Conservation (phyloP, 2,113 vertebrate genomes). For the Leucopsar rothschildi region DNA sequence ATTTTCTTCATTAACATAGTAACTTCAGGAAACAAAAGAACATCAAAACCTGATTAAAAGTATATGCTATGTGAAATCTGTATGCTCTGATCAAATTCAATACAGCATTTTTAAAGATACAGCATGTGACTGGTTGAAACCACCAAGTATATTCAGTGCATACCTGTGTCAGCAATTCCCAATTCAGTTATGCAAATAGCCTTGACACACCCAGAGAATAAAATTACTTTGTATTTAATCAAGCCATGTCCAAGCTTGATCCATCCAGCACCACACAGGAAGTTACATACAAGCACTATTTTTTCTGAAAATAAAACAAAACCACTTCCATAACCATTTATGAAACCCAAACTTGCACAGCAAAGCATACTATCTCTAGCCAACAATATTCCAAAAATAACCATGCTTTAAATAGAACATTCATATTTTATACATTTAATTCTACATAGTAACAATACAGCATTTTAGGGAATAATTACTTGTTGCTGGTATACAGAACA, state of each 20-base stretch:
- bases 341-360: neutral
- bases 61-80: neutral
- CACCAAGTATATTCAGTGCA: neutral
- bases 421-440: neutral
- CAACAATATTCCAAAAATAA: neutral
- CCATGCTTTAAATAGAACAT: neutral
- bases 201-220: neutral
- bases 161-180: neutral
- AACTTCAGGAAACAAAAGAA: neutral
- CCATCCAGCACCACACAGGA: neutral
- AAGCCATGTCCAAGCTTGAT: neutral
- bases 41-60: neutral
- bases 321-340: neutral
- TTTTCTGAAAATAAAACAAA: neutral
- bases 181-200: neutral
- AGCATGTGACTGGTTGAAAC: neutral
- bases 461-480: slow-evolving; percentile 77
- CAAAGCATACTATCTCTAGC: neutral
- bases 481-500: slow-evolving; percentile 93
- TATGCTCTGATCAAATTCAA: neutral
- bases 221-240: neutral
- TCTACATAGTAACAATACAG: neutral
- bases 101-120: neutral
- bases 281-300: neutral
- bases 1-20: neutral